A percentile compares a stretch with the other conserved stretches of the same genome.
phyloP scores from a whole-genome alignment of 2,797 vertebrate genomes.

The Scolopax bukidnonensis region DNA sequence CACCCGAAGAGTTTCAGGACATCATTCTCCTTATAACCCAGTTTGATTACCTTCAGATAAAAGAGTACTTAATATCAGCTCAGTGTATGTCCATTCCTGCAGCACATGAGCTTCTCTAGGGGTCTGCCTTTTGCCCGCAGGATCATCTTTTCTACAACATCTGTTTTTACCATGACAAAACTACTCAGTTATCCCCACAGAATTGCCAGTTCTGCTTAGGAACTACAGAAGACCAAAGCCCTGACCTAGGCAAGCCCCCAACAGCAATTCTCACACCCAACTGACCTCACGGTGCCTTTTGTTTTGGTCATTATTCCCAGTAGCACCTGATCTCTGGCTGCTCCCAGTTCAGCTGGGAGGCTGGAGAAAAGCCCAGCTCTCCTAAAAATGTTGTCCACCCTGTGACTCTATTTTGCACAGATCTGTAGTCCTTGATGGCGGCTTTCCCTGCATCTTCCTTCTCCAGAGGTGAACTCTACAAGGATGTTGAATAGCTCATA shows the following conservation, averaged over 20 bases:
- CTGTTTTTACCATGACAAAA: conserved; percentile 1
- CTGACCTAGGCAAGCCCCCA: not conserved
- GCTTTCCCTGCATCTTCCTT: not conserved
- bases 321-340: not conserved
- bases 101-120: not conserved
- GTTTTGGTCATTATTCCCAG: not conserved
- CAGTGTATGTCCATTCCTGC: not conserved
- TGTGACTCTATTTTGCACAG: not conserved
- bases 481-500: not conserved
- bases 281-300: conserved; percentile 4
- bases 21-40: not conserved
- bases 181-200: not conserved
- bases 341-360: conserved; percentile 7
- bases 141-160: conserved; percentile 1
- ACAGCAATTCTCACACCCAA: not conserved
- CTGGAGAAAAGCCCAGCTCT: conserved; percentile 23
- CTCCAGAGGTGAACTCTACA: not conserved
- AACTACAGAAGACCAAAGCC: not conserved
- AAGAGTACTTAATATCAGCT: not conserved
- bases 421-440: not conserved
- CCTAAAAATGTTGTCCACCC: not conserved
- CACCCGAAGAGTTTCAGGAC: not conserved
- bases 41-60: not conserved
- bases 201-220: not conserved
- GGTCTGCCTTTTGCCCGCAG: not conserved